Evolutionary conservation across 2,797 vertebrate species (phyloP), one percentile per base, ranked within the genome.

Genomic region (Propithecus perrieri): DNA sequence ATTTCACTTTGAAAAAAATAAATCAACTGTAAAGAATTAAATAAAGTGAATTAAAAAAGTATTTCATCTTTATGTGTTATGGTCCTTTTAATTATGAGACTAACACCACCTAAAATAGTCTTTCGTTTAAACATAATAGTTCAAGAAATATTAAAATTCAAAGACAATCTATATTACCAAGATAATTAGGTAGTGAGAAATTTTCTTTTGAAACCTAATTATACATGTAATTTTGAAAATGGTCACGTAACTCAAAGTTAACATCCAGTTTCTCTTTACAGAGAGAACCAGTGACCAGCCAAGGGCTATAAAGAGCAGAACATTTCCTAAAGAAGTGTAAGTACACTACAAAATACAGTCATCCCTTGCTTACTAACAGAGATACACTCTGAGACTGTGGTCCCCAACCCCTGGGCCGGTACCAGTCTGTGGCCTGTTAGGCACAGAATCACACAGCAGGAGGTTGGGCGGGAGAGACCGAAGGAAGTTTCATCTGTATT

Each of bases 91-190:
- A 33, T 75, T 59, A 63, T 1, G 11, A 89, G 79, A 79, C 41
- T 18, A 65, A 41, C 38, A 95, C 28, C 3, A 63, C 10, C 28
- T 79, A 63, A 63, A 92, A 38, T 0, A 22, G 20, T 61, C 74
- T 85, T 55, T 46, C 86, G 43, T 30, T 71, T 74, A 79, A 83
- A 86, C 13, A 26, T 28, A 28, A 30, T 12, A 79, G 35, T 11
- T 41, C 26, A 94, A n/a, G 43, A 83, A 85, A 89, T 67, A 84
- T 13, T 89, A 91, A 86, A 86, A 89, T 90, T 72, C 33, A 59
- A 26, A 93, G 83, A 78, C 91, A 69, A 85, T n/a, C n/a, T 53
- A 0, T 9, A 84, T 63, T 81, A 87, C n/a, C 43, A 65, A 85
- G 85, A 55, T 81, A 94, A 84, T 18, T 65, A 83, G 59, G 35